Evolutionary conservation across 2,113 vertebrate genomes (phyloP), one percentile per base, ranked within the genome.

Genomic region (Carollia perspicillata): DNA sequence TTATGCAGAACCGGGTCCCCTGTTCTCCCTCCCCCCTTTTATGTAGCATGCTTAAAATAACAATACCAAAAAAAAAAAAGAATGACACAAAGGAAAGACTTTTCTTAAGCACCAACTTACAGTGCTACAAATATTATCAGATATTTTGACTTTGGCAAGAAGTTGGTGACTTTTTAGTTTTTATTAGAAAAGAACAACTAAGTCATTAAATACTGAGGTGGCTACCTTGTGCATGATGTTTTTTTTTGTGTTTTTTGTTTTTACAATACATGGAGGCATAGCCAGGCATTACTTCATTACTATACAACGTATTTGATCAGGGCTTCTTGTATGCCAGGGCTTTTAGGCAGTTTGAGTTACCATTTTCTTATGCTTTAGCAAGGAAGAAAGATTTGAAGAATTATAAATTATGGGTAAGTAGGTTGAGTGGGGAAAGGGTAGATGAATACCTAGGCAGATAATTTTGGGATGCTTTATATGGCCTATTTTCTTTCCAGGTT

Each of bases 291-390:
- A 77, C 26, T 77, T 84, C 13, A 88, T 93, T 93, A 81, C 28
- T 88, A 71, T 80, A 42, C 35, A 96, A 68, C 14, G 6, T 95
- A 58, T 83, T 72, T 95, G n/a, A 37, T 81, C 68, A 93, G 51
- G 53, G 18, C 35, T 55, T 95, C 26, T 84, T 88, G 5, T 88
- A 37, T 90, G 13, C 79, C 65, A 95, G 26, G n/a, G 12, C 84
- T 40, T 79, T 80, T 26, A 79, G n/a, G 63, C 83, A 84, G 13
- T 92, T 89, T 79, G 87, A 91, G n/a, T 95, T 95, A 28, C 69
- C 30, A 71, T 85, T 91, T 94, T 44, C 65, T 44, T 87, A 55
- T 71, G 40, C 44, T 88, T 90, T 65, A 17, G 16, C 44, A 42
- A 23, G 26, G 30, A 42, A 75, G 44, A 88, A 49, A 95, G 26